These are phyloP conservation scores for Campaea margaritaria DNA, from an alignment of 2,888 invertebrate genomes.

Conservation along the genomic window DNA sequence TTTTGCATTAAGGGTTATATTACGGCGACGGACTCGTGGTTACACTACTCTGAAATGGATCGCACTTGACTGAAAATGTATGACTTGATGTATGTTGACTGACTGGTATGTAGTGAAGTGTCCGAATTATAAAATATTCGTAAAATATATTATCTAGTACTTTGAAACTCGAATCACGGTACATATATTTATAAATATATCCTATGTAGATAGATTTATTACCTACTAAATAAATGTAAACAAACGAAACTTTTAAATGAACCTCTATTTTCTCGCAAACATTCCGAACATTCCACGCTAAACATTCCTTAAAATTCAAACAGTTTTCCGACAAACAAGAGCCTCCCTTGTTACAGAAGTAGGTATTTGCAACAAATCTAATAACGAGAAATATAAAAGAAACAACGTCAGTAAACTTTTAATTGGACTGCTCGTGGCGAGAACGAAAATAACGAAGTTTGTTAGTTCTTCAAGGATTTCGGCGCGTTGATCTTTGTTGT, in stretches of 20 bases:
- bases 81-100: too few relatives aligned
- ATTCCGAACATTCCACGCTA: slow-evolving; percentile 21
- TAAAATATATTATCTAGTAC: too few relatives aligned
- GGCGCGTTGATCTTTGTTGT: not conserved
- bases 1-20: too few relatives aligned
- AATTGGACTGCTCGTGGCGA: slow-evolving; percentile 29
- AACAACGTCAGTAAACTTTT: slow-evolving; percentile 37
- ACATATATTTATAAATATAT: too few relatives aligned
- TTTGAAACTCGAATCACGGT: too few relatives aligned
- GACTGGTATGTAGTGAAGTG: too few relatives aligned
- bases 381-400: slow-evolving; percentile 35
- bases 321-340: slow-evolving; percentile 22
- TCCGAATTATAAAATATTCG: too few relatives aligned
- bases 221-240: not conserved
- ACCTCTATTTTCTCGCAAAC: slow-evolving; percentile 13
- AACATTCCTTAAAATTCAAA: slow-evolving; percentile 31
- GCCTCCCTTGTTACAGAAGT: slow-evolving; percentile 20
- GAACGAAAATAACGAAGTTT: slow-evolving; percentile 5
- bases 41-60: too few relatives aligned
- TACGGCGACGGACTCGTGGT: too few relatives aligned
- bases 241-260: not conserved
- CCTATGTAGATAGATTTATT: not conserved
- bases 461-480: slow-evolving; percentile 15
- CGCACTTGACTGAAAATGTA: too few relatives aligned
- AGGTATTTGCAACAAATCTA: slow-evolving; percentile 37